Conservation (phyloP, 1,140 invertebrate species). For the Saccostrea glomerata region DNA sequence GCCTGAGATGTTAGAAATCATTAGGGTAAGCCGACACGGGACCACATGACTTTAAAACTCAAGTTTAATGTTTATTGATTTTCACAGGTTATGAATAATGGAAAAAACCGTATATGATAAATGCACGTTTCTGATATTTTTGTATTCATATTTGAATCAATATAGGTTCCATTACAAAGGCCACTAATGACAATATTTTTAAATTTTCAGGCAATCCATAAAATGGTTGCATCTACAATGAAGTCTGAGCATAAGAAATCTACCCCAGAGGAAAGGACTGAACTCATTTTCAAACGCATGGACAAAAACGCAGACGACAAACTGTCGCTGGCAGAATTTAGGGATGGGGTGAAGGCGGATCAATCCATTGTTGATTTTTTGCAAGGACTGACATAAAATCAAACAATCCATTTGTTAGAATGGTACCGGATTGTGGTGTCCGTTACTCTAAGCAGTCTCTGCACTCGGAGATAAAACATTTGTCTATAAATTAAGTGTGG, state of each 20-base stretch:
- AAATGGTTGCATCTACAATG: background rate
- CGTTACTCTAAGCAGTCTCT: no score
- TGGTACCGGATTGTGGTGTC: background rate
- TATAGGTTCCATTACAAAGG: background rate
- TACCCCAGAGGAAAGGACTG: background rate
- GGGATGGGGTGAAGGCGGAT: background rate
- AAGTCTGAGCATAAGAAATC: background rate
- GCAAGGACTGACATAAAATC: background rate
- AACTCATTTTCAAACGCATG: constrained; percentile 1
- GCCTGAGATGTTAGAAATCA: constrained; percentile 86
- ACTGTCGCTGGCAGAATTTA: background rate
- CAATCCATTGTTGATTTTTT: background rate
- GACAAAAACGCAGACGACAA: constrained; percentile 28
- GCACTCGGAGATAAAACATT: no score
- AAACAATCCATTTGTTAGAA: background rate
- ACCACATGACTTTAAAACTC: background rate
- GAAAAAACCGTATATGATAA: background rate
- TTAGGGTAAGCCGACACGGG: constrained; percentile 87
- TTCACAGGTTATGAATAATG: constrained; percentile 1
- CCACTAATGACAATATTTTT: background rate
- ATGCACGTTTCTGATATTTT: background rate
- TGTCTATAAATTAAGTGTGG: no score
- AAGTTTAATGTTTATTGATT: constrained; percentile 18
- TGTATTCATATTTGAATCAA: background rate
- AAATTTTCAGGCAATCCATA: constrained; percentile 21